A percentile compares a stretch with the other conserved stretches of the same genome.
Conservation (phyloP, 2,113 vertebrate genomes). For the Cromileptes altivelis region DNA sequence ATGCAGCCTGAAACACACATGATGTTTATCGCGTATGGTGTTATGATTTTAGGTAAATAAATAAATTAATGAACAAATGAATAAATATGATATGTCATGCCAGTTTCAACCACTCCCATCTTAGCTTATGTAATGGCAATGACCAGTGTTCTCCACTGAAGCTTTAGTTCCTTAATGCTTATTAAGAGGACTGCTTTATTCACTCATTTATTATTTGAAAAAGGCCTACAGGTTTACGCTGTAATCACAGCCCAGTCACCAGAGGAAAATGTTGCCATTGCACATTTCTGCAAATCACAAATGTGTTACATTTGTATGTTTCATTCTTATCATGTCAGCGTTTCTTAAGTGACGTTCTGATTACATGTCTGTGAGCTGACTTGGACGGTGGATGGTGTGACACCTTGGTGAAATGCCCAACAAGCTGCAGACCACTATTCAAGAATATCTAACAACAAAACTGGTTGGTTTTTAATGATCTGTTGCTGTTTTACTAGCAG, state of each 20-base stretch:
- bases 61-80: neutral
- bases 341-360: too few species aligned
- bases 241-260: neutral
- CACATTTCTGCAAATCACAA: too few species aligned
- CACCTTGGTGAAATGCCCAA: too few species aligned
- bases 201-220: neutral
- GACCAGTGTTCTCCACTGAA: neutral
- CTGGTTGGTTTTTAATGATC: too few species aligned
- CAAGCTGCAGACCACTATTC: too few species aligned
- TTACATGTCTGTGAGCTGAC: too few species aligned
- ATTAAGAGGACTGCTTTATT: neutral
- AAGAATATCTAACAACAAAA: too few species aligned
- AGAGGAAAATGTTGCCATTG: too few species aligned
- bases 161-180: neutral
- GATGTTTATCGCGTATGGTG: neutral
- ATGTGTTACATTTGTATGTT: too few species aligned
- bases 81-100: neutral
- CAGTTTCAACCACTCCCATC: neutral
- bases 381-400: too few species aligned
- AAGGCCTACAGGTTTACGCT: neutral
- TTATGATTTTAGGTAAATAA: neutral
- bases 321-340: too few species aligned
- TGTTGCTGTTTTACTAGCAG: too few species aligned
- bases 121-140: neutral
- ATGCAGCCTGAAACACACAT: conserved; percentile 88